Evolutionary conservation across 2,888 invertebrate genomes (phyloP), one percentile per base, ranked within the genome.

Genomic region (Uropetala carovei): DNA sequence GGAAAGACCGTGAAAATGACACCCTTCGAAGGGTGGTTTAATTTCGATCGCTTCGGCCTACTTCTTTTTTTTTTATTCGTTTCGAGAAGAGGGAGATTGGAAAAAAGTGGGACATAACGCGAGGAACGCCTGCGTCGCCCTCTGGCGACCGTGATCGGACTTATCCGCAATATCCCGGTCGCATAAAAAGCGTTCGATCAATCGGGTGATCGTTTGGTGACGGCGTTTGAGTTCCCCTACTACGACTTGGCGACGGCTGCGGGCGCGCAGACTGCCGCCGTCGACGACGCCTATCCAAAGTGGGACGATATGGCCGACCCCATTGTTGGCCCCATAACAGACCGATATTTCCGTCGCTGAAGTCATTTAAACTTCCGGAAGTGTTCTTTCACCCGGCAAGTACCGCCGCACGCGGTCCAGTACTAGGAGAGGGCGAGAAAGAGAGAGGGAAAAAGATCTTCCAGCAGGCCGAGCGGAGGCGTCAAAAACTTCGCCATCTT

Each of bases 81-180:
- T 43, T 43, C 43, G 9, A 27, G 68, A 7, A 13, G 30, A 58
- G 59, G 58, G 22, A 85, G 22, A 58, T 0, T 57, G 59, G 8
- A 89, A 68, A n/a, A 89, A 60, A 68, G 64, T 14, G 43, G 56
- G 9, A 59, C 58, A 86, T 68, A 43, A 64, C 43, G 18, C 89
- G 18, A 75, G 27, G 22, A 27, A 27, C 75, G 75, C 27, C 27
- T 11, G 75, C 75, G 75, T 27, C 75, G 16, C n/a, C 43, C 89
- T 16, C 60, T 30, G 59, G 89, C 64, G 89, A 64, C 89, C 60
- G 89, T 13, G 27, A 89, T 68, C 89, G 68, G 89, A 89, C 16
- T 89, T 68, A 68, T 89, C 89, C 89, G 68, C 64, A 89, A 64
- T 43, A 68, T 30, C 59, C 16, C 68, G 59, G 86, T 86, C 86